These are phyloP conservation scores for Tinea trinotella DNA, from an alignment of 2,888 invertebrate genomes.

Conservation along the genomic window DNA sequence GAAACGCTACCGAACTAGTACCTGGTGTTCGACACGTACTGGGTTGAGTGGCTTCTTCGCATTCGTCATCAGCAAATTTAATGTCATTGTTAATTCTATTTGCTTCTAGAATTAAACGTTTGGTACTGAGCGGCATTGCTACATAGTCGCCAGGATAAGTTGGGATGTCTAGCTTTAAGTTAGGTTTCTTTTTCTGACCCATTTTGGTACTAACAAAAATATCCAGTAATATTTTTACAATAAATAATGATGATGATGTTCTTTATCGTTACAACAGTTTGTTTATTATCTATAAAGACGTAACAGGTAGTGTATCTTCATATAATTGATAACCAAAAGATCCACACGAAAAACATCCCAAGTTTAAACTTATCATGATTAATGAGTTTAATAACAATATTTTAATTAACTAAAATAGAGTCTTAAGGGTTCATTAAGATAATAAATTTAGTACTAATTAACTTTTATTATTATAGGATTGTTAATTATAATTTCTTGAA, in stretches of 20 bases:
- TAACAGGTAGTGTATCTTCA: not conserved
- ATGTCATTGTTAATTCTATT: constrained; percentile 32
- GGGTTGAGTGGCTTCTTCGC: constrained; percentile 11
- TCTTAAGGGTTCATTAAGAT: not conserved
- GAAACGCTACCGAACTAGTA: not conserved
- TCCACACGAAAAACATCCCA: not conserved
- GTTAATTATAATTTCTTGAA: too few species aligned
- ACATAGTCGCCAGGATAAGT: constrained; percentile 55
- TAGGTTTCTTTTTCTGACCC: constrained; percentile 48
- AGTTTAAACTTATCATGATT: constrained; percentile 1
- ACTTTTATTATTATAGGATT: not conserved
- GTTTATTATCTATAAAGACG: not conserved
- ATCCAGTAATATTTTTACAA: constrained; percentile 17
- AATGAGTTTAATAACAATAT: not conserved
- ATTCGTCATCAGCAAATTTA: constrained; percentile 35
- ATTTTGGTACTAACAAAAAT: constrained; percentile 33
- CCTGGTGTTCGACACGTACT: not conserved
- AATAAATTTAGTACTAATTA: not conserved
- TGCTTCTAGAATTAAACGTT: constrained; percentile 34
- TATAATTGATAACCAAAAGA: not conserved
- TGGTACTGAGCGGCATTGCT: constrained; percentile 50
- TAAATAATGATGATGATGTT: not conserved
- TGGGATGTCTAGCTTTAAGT: constrained; percentile 48
- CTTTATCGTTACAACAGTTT: not conserved
- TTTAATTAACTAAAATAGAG: not conserved